phyloP scores from a whole-genome alignment of 2,797 vertebrate species.

The Chrosomus eos region DNA sequence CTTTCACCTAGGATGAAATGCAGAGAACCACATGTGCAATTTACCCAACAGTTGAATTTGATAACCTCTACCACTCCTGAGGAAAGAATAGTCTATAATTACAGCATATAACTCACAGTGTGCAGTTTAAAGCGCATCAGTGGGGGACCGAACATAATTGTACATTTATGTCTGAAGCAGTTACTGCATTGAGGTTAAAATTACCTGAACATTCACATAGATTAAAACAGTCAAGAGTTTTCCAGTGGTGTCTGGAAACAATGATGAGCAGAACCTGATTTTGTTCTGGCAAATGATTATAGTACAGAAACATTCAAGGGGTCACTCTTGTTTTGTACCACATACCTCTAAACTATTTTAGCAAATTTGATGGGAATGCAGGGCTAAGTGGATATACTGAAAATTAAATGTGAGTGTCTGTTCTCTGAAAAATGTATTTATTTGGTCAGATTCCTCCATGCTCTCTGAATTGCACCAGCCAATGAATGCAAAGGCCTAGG shows the following conservation, averaged over 20 bases:
- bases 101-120: constrained; percentile 25
- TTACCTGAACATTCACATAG: constrained; percentile 15
- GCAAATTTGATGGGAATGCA: background rate
- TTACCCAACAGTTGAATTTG: constrained; percentile 20
- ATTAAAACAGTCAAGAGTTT: constrained; percentile 21
- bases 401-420: background rate
- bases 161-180: constrained; percentile 27
- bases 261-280: constrained; percentile 1
- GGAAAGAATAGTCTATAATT: constrained; percentile 31
- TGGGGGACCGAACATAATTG: constrained; percentile 16
- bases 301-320: background rate
- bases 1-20: constrained; percentile 36
- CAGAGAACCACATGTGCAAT: constrained; percentile 11
- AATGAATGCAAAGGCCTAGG: background rate
- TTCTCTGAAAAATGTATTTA: constrained; percentile 5
- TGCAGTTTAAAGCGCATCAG: constrained; percentile 29
- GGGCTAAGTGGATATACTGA: background rate
- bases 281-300: background rate
- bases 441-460: background rate
- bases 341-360: background rate
- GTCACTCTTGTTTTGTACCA: background rate
- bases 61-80: constrained; percentile 1
- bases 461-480: constrained; percentile 8
- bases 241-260: constrained; percentile 23
- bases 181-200: constrained; percentile 11